phyloP scores from a whole-genome alignment of 2,113 vertebrate genomes.

The Mellivora capensis region DNA sequence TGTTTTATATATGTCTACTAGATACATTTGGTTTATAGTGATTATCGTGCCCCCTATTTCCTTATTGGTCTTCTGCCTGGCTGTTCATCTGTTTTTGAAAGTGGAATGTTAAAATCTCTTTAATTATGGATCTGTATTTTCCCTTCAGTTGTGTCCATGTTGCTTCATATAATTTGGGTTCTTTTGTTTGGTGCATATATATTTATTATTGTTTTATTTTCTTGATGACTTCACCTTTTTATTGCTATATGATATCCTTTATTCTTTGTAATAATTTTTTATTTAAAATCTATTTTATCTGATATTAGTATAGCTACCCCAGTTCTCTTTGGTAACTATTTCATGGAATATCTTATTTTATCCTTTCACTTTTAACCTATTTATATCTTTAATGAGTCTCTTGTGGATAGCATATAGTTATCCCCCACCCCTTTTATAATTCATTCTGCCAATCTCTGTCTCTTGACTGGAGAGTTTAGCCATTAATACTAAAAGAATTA shows the following conservation, averaged over 20 bases:
- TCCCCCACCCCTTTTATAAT: no score
- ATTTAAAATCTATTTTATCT: not conserved
- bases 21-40: not conserved
- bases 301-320: not conserved
- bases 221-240: not conserved
- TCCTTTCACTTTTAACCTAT: not conserved
- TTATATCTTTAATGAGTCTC: not conserved
- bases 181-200: not conserved
- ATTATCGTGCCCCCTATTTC: not conserved
- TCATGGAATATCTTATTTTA: not conserved
- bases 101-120: not conserved
- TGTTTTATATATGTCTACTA: not conserved
- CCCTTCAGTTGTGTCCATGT: not conserved
- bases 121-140: not conserved
- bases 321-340: not conserved
- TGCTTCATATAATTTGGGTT: not conserved
- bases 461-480: not conserved
- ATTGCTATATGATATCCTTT: not conserved
- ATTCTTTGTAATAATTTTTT: not conserved
- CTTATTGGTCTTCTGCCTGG: not conserved
- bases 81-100: not conserved
- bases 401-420: not conserved
- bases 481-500: not conserved
- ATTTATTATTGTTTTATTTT: not conserved
- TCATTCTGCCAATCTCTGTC: not conserved